These are phyloP conservation scores for Dendrolimus kikuchii DNA, from an alignment of 1,140 invertebrate species.

Conservation along the genomic window DNA sequence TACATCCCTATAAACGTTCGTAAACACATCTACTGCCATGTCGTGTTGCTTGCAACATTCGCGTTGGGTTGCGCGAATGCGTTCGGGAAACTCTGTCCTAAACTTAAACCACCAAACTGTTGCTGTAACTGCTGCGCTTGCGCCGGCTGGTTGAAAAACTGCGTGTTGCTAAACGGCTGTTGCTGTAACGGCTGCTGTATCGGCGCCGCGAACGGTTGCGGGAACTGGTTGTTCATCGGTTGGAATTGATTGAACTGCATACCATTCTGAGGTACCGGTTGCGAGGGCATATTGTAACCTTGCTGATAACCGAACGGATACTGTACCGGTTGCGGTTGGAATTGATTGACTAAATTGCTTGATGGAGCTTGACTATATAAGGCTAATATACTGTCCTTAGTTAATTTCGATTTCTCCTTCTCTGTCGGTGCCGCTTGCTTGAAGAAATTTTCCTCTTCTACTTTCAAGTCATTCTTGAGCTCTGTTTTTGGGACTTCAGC, in stretches of 20 bases:
- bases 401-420: slow-evolving; percentile 86
- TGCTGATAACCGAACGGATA: slow-evolving; percentile 13
- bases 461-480: slow-evolving; percentile 73
- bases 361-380: slow-evolving; percentile 82
- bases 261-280: slow-evolving; percentile 28
- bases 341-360: slow-evolving; percentile 51
- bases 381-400: slow-evolving; percentile 95
- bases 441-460: slow-evolving; percentile 92
- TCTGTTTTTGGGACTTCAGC: slow-evolving; percentile 46
- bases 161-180: slow-evolving; percentile 20
- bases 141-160: slow-evolving; percentile 35
- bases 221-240: slow-evolving; percentile 27
- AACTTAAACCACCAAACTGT: slow-evolving; percentile 47
- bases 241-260: slow-evolving; percentile 49
- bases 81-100: slow-evolving; percentile 55
- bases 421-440: slow-evolving; percentile 85
- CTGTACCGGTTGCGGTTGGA: slow-evolving; percentile 22
- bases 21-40: slow-evolving; percentile 45
- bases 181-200: slow-evolving; percentile 25
- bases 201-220: slow-evolving; percentile 13
- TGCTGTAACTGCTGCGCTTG: slow-evolving; percentile 36
- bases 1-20: background rate
- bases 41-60: slow-evolving; percentile 53
- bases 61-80: slow-evolving; percentile 43
- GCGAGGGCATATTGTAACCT: too few relatives aligned